Percentiles rank a stretch among this genome's conserved stretches.
These are phyloP conservation scores for Triplophysa dalaica DNA, from an alignment of 2,113 vertebrate species.

Conservation along the genomic window DNA sequence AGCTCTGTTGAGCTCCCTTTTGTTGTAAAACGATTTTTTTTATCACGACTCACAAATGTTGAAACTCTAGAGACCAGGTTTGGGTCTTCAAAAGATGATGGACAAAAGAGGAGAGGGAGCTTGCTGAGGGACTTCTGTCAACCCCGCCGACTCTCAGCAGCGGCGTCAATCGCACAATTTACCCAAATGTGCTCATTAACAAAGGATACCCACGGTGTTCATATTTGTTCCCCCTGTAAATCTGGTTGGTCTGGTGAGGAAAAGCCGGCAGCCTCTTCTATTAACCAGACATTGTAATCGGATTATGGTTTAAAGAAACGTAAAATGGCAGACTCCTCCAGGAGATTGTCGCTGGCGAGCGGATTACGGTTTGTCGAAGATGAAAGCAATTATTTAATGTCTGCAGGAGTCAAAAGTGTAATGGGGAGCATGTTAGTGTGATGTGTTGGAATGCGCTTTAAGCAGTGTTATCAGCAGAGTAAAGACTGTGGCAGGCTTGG, in stretches of 20 bases:
- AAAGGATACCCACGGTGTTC: conserved; percentile 52
- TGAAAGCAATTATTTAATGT: conserved; percentile 62
- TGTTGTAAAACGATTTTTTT: conserved; percentile 36
- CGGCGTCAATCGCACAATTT: conserved; percentile 31
- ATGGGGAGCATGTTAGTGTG: conserved; percentile 37
- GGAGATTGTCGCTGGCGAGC: conserved; percentile 60
- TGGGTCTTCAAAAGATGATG: conserved; percentile 47
- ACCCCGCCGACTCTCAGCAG: background rate
- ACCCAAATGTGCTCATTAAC: conserved; percentile 57
- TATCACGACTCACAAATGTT: conserved; percentile 37
- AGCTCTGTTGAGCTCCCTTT: conserved; percentile 34
- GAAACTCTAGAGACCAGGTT: conserved; percentile 30
- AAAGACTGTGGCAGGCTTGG: conserved; percentile 16
- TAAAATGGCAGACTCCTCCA: conserved; percentile 55
- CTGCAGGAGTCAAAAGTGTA: conserved; percentile 46
- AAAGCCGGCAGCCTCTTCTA: conserved; percentile 52
- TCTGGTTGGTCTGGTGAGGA: conserved; percentile 48
- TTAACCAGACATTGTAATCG: conserved; percentile 57
- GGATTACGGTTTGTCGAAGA: conserved; percentile 58
- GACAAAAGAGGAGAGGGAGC: conserved; percentile 36
- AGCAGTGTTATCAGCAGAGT: background rate
- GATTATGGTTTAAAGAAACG: conserved; percentile 60
- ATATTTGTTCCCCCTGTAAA: conserved; percentile 48
- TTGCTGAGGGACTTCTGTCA: conserved; percentile 33
- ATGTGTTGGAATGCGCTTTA: conserved; percentile 27